These are phyloP conservation scores for Zhengitettix transpicula DNA, from an alignment of 2,888 invertebrate genomes.

Conservation along the genomic window DNA sequence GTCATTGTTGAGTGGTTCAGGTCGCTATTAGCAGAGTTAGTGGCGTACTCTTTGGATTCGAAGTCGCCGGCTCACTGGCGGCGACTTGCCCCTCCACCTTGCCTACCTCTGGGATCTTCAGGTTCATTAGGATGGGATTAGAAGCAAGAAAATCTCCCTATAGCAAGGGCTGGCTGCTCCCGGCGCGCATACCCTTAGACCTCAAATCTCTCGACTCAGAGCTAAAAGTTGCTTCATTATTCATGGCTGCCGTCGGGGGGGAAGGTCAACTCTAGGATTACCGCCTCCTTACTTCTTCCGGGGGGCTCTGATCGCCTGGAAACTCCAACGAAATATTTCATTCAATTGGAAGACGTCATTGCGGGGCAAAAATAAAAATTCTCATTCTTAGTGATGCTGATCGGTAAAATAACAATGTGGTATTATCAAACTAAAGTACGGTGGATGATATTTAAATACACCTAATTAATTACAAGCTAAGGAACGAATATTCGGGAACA, in stretches of 20 bases:
- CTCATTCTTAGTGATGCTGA: no score
- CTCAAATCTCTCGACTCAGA: background rate
- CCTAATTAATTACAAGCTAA: no score
- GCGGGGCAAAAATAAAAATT: no score
- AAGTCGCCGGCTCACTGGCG: background rate
- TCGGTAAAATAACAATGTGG: no score
- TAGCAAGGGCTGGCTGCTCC: conserved; percentile 1
- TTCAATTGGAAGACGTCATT: no score
- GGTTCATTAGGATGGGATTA: conserved; percentile 11
- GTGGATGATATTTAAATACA: no score
- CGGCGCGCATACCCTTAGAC: background rate
- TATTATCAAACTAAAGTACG: no score
- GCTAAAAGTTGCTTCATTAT: conserved; percentile 11
- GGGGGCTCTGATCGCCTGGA: background rate
- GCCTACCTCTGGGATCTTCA: conserved; percentile 6
- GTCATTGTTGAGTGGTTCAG: no score
- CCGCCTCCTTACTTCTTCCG: background rate
- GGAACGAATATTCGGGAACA: no score
- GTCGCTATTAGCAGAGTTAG: no score
- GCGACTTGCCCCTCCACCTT: background rate
- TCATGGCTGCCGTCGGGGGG: conserved; percentile 5
- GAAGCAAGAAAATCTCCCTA: conserved; percentile 8
- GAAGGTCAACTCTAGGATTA: conserved; percentile 2
- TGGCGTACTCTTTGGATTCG: no score
- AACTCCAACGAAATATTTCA: background rate